Evolutionary conservation across 92 coral and sea anemone species (phyloP).

Genomic region (Virgularia gustaviana): DNA sequence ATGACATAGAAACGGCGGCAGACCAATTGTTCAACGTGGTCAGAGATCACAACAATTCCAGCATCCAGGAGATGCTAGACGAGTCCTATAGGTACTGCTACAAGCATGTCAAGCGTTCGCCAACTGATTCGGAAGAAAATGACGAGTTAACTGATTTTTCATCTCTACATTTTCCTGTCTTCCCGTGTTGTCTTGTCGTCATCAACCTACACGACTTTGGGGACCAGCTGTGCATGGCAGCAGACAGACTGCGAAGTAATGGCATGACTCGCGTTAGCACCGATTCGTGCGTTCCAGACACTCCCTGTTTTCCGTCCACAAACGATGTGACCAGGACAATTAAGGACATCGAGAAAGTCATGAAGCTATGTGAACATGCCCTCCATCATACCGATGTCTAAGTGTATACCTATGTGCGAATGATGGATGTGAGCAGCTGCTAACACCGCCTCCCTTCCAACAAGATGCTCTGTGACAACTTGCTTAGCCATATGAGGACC

Average conservation of each 20-base stretch:
- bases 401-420: constrained; percentile 2
- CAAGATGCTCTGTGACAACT: not conserved
- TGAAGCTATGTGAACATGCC: not conserved
- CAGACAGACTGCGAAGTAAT: not conserved
- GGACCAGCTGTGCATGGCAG: not conserved
- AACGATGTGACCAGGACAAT: not conserved
- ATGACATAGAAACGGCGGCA: constrained; percentile 11
- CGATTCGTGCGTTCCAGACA: not conserved
- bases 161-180: not conserved
- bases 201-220: not conserved
- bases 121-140: not conserved
- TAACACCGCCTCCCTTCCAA: not conserved
- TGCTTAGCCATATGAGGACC: not conserved
- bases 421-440: constrained; percentile 16
- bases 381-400: not conserved
- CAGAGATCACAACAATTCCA: constrained; percentile 13
- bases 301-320: not conserved
- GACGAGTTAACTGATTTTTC: not conserved
- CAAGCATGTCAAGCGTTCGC: not conserved
- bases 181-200: not conserved
- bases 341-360: not conserved
- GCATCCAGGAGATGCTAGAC: constrained; percentile 17
- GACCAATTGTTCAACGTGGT: constrained; percentile 5
- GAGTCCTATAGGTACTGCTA: constrained; percentile 16
- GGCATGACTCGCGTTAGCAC: no score